phyloP scores from a whole-genome alignment of 2,113 vertebrate genomes.

The Gavialis gangeticus region DNA sequence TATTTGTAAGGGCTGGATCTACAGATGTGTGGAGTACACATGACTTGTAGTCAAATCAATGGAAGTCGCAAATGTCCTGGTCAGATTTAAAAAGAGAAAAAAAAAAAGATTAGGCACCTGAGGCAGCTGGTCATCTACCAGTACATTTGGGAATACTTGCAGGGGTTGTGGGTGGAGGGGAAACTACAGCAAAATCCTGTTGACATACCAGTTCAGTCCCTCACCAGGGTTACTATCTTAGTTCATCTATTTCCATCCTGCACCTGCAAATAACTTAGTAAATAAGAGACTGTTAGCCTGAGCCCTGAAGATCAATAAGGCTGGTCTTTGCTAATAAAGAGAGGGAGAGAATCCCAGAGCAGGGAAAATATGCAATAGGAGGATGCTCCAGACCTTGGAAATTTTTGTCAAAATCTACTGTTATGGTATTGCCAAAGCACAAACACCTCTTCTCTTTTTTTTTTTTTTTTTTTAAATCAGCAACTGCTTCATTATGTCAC shows the following conservation, averaged over 20 bases:
- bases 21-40: neutral
- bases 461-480: neutral
- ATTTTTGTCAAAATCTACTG: neutral
- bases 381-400: neutral
- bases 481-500: neutral
- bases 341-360: neutral
- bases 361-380: neutral
- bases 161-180: too few relatives aligned
- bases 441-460: neutral
- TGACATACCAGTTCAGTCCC: neutral
- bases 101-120: neutral
- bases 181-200: neutral
- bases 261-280: neutral
- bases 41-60: neutral
- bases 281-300: neutral
- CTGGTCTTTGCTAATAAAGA: neutral
- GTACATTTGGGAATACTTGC: neutral
- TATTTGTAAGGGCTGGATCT: neutral
- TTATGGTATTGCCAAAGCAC: neutral
- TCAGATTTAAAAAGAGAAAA: too few relatives aligned
- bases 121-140: neutral
- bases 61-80: too few relatives aligned
- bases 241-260: neutral
- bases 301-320: neutral
- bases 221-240: neutral